phyloP scores from a whole-genome alignment of 2,888 invertebrate genomes.

The Ceriagrion tenellum region DNA sequence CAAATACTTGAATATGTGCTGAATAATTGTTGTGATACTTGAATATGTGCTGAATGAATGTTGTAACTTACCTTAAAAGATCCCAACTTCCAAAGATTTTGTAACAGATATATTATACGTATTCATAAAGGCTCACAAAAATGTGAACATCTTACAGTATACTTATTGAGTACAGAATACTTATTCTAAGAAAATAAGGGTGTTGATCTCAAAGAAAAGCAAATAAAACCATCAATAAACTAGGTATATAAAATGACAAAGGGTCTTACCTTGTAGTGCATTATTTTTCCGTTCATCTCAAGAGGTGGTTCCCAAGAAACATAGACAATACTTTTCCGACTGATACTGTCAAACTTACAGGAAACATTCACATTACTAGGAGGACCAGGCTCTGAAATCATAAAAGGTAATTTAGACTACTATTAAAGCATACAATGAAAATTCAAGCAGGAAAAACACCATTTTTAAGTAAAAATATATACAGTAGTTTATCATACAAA shows the following conservation, averaged over 20 bases:
- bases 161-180: too few relatives aligned
- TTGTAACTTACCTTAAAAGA: too few relatives aligned
- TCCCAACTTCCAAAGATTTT: too few relatives aligned
- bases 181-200: too few relatives aligned
- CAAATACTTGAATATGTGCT: too few relatives aligned
- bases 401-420: background rate
- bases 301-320: conserved; percentile 87
- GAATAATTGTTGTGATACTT: too few relatives aligned
- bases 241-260: background rate
- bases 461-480: too few relatives aligned
- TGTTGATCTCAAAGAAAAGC: background rate
- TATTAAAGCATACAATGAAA: background rate
- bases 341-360: conserved; percentile 84
- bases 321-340: conserved; percentile 82
- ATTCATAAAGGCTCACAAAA: too few relatives aligned
- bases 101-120: too few relatives aligned
- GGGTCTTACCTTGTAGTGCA: conserved; percentile 85
- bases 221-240: background rate
- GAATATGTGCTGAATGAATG: too few relatives aligned
- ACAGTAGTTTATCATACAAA: too few relatives aligned
- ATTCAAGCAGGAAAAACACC: background rate
- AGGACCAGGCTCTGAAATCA: conserved; percentile 82
- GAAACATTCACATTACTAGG: conserved; percentile 84
- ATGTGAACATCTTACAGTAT: too few relatives aligned
- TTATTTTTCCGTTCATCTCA: conserved; percentile 88